phyloP scores from a whole-genome alignment of 2,113 vertebrate genomes.

The Xenopus tropicalis region DNA sequence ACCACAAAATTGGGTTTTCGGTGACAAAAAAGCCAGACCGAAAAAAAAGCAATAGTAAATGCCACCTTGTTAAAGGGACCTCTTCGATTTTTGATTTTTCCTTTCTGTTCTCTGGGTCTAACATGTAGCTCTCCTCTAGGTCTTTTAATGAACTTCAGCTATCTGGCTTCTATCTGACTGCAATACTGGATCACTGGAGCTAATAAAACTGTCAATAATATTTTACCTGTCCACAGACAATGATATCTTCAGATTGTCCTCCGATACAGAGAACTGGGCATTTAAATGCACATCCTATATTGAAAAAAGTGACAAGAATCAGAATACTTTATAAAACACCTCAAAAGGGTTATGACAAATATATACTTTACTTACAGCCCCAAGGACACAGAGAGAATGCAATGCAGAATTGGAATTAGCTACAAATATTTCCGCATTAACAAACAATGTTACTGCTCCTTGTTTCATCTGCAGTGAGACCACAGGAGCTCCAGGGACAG shows the following conservation, averaged over 20 bases:
- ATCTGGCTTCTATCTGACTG: too few species aligned
- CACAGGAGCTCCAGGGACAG: slow-evolving; percentile 34
- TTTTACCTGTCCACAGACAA: slow-evolving; percentile 56
- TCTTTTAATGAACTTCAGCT: too few species aligned
- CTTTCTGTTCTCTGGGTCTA: too few species aligned
- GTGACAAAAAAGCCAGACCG: too few species aligned
- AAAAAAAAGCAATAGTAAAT: too few species aligned
- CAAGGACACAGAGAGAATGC: slow-evolving; percentile 56
- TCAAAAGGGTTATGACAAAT: not conserved
- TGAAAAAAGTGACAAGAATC: not conserved
- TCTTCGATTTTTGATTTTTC: too few species aligned
- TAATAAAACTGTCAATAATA: not conserved
- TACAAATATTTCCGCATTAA: slow-evolving; percentile 49
- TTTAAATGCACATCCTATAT: slow-evolving; percentile 50
- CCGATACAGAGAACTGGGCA: slow-evolving; percentile 55
- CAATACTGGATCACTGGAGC: too few species aligned
- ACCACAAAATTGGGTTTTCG: too few species aligned
- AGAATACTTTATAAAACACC: not conserved
- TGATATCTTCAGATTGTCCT: slow-evolving; percentile 54
- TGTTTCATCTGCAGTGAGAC: slow-evolving; percentile 54
- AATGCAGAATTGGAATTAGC: not conserved
- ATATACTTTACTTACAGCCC: slow-evolving; percentile 45
- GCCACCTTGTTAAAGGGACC: too few species aligned
- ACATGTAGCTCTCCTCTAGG: too few species aligned
- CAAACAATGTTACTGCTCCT: slow-evolving; percentile 47